Percentiles rank a stretch among this genome's conserved stretches.
Conservation (phyloP, 2,113 vertebrate genomes). For the Noctilio leporinus region DNA sequence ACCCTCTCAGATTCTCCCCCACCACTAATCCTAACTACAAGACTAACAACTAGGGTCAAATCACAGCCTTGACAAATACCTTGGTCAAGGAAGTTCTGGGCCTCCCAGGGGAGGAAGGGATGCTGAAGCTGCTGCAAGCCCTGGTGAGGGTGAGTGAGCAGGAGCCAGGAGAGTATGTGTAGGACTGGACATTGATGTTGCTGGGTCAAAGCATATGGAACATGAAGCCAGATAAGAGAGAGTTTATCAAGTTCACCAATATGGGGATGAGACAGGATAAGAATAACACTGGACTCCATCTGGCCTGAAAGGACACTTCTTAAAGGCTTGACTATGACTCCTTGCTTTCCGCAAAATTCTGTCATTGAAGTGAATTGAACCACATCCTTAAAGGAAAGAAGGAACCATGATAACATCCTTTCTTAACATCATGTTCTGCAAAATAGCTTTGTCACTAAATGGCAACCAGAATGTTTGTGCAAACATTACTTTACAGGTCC, state of each 20-base stretch:
- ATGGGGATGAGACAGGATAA: not conserved
- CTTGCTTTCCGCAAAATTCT: not conserved
- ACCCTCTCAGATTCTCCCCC: not conserved
- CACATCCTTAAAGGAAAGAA: not conserved
- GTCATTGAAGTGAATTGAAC: not conserved
- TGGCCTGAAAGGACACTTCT: not conserved
- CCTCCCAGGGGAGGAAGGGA: not conserved
- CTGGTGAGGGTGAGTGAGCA: accelerated
- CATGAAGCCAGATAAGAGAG: not conserved
- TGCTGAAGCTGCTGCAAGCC: too few species aligned
- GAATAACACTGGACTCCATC: not conserved
- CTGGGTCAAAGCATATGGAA: not conserved
- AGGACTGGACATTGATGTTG: not conserved
- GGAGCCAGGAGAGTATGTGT: too few species aligned
- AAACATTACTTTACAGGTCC: not conserved
- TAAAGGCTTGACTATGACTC: not conserved
- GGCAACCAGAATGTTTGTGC: not conserved
- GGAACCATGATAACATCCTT: not conserved
- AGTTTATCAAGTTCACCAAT: not conserved
- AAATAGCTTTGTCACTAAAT: not conserved
- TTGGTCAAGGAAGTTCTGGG: not conserved
- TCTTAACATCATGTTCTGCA: not conserved
- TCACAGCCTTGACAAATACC: not conserved
- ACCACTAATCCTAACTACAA: not conserved
- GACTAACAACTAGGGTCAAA: not conserved